These are phyloP conservation scores for Panzeria rudis DNA, from an alignment of 2,888 invertebrate genomes.

Conservation along the genomic window DNA sequence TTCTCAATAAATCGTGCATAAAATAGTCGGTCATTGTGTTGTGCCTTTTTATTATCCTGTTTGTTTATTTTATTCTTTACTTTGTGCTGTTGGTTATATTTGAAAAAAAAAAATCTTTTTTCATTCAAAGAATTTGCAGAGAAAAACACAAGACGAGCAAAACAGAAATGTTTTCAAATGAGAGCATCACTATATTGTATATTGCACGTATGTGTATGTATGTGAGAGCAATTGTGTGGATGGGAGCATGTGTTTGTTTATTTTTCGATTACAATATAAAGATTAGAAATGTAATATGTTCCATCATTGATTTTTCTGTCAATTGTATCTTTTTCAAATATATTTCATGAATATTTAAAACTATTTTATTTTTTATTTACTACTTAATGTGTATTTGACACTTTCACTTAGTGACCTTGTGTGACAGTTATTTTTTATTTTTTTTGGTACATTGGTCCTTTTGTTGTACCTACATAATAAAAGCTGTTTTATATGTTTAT, in stretches of 20 bases:
- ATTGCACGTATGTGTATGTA: neutral
- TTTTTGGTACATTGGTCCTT: neutral
- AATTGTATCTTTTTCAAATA: conserved; percentile 3
- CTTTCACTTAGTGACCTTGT: neutral
- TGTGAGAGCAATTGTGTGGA: neutral
- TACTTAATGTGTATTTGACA: neutral
- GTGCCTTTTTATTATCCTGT: conserved; percentile 49
- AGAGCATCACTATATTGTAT: conserved; percentile 10
- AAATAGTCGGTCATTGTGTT: conserved; percentile 62
- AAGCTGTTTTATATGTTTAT: neutral
- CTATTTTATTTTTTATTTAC: neutral
- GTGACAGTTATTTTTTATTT: neutral
- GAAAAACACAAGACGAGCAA: neutral
- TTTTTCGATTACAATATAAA: conserved; percentile 27
- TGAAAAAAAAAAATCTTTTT: neutral
- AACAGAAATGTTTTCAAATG: conserved; percentile 14
- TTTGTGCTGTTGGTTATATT: conserved; percentile 8
- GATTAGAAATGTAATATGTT: conserved; percentile 28
- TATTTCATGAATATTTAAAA: conserved; percentile 51
- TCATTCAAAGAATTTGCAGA: conserved; percentile 7
- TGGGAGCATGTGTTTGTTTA: neutral
- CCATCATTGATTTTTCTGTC: conserved; percentile 54
- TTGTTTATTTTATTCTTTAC: conserved; percentile 47
- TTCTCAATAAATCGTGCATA: conserved; percentile 62
- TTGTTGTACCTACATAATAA: neutral